Percentiles rank a stretch among this genome's conserved stretches.
These are phyloP conservation scores for Drusus annulatus DNA, from an alignment of 1,140 invertebrate species.

Conservation along the genomic window DNA sequence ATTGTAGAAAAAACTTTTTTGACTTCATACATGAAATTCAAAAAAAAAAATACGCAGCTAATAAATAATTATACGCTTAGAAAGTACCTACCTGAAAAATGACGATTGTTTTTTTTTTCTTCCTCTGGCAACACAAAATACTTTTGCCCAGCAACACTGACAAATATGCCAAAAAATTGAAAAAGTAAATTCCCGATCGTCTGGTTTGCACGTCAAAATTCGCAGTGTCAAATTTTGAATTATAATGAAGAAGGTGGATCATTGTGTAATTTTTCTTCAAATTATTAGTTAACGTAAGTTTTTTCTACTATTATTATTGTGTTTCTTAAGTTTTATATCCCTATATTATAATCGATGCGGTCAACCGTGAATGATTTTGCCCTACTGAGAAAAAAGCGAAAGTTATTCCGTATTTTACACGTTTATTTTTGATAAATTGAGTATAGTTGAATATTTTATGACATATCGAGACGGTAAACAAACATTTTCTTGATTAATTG, in stretches of 20 bases:
- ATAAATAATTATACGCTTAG: too few relatives aligned
- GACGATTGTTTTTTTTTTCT: too few relatives aligned
- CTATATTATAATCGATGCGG: slow-evolving; percentile 27
- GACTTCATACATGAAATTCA: too few relatives aligned
- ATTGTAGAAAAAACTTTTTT: too few relatives aligned
- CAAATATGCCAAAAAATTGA: slow-evolving; percentile 46
- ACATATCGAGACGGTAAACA: neutral
- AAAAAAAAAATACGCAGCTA: too few relatives aligned
- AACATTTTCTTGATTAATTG: neutral
- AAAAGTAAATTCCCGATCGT: slow-evolving; percentile 26
- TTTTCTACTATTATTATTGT: slow-evolving; percentile 4
- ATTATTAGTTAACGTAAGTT: slow-evolving; percentile 36
- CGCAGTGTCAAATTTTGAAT: slow-evolving; percentile 23
- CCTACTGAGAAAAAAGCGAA: slow-evolving; percentile 1
- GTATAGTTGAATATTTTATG: neutral
- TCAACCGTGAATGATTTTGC: slow-evolving; percentile 23
- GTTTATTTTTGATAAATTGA: neutral
- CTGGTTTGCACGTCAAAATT: slow-evolving; percentile 39
- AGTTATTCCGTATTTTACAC: neutral
- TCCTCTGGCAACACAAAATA: neutral
- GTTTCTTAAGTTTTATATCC: slow-evolving; percentile 5
- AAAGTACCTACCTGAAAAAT: too few relatives aligned
- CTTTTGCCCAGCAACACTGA: slow-evolving; percentile 36
- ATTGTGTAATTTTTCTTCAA: neutral
- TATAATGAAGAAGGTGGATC: slow-evolving; percentile 39